Evolutionary conservation across 2,888 invertebrate genomes (phyloP).

Genomic region (Aleiodes alternator): DNA sequence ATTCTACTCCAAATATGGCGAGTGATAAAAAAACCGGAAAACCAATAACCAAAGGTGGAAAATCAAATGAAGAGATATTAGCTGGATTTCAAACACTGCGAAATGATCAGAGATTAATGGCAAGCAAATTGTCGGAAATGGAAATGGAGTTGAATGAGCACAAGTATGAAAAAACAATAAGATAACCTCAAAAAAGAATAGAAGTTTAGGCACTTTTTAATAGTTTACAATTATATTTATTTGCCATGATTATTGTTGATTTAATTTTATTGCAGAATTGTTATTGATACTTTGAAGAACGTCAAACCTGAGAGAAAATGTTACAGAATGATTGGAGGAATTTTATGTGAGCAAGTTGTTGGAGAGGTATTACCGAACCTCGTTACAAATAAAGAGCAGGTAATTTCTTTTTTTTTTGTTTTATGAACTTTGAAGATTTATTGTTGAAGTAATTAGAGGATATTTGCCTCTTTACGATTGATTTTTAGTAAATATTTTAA

Average conservation of each 20-base stretch:
- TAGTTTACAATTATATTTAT: not conserved
- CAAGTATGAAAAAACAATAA: constrained; percentile 80
- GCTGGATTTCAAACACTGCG: constrained; percentile 91
- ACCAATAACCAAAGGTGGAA: constrained; percentile 62
- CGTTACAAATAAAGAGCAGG: constrained; percentile 85
- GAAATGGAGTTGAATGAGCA: constrained; percentile 97
- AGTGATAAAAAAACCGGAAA: constrained; percentile 69
- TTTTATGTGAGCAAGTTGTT: constrained; percentile 94
- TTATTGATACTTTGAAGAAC: constrained; percentile 92
- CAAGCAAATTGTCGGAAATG: constrained; percentile 92
- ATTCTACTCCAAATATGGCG: constrained; percentile 69
- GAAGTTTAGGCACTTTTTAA: no score
- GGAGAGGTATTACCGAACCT: constrained; percentile 93
- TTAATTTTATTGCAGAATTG: constrained; percentile 82
- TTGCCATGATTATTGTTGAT: constrained; percentile 34
- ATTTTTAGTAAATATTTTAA: no score
- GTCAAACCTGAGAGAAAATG: constrained; percentile 91
- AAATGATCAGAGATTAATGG: constrained; percentile 90
- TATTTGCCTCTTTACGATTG: no score
- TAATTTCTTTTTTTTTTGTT: constrained; percentile 62
- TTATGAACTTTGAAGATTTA: not conserved
- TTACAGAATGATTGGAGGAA: constrained; percentile 95
- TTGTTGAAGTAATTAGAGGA: not conserved
- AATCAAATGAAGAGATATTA: constrained; percentile 85
- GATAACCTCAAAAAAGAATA: constrained; percentile 60